These are phyloP conservation scores for Neogobius melanostomus DNA, from an alignment of 2,113 vertebrate species.

Conservation along the genomic window DNA sequence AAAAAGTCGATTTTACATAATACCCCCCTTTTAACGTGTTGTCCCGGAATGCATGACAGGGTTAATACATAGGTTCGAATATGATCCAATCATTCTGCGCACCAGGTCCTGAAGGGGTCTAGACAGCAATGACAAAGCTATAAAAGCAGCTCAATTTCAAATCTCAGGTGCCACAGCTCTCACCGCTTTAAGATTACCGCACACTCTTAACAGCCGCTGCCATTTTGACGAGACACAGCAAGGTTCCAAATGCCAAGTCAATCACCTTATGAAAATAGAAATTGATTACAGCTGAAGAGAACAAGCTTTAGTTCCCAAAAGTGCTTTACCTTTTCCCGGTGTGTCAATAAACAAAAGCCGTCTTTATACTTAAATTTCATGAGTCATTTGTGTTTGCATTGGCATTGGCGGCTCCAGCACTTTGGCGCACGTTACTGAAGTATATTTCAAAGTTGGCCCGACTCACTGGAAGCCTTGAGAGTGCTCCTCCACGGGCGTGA, in stretches of 20 bases:
- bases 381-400: conserved; percentile 22
- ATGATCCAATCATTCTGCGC: neutral
- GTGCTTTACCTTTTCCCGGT: conserved; percentile 3
- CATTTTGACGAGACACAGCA: conserved; percentile 9
- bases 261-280: neutral
- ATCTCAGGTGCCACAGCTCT: conserved; percentile 17
- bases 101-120: too few relatives aligned
- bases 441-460: neutral
- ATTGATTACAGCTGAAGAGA: neutral
- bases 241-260: conserved; percentile 2
- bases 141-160: conserved; percentile 25
- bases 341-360: conserved; percentile 17
- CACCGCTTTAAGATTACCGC: conserved; percentile 10
- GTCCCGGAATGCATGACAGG: neutral
- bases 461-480: conserved; percentile 89
- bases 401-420: conserved; percentile 20
- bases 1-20: too few relatives aligned
- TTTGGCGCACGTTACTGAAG: conserved; percentile 5
- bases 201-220: neutral
- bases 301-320: neutral
- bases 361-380: conserved; percentile 15
- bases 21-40: too few relatives aligned
- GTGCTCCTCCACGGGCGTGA: conserved; percentile 88
- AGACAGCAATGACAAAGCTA: neutral
- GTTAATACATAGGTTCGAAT: neutral